Percentiles rank a stretch among this genome's conserved stretches.
These are phyloP conservation scores for Candidula unifasciata DNA, from an alignment of 2,888 invertebrate genomes.

Conservation along the genomic window DNA sequence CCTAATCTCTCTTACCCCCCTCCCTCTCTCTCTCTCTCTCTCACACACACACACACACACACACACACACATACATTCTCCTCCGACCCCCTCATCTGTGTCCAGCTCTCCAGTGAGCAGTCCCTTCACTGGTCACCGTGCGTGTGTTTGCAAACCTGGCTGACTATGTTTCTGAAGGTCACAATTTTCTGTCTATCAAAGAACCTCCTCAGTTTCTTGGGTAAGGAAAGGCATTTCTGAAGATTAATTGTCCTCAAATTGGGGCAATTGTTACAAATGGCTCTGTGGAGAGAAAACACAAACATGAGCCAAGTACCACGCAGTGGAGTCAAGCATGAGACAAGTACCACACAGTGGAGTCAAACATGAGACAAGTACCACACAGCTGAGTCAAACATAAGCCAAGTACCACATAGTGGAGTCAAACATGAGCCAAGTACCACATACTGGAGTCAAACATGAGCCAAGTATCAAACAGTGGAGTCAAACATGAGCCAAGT, in stretches of 20 bases:
- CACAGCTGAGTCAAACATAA: too few relatives aligned
- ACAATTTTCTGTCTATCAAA: slow-evolving; percentile 31
- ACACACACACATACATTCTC: slow-evolving; percentile 10
- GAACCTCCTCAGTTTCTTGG: slow-evolving; percentile 37
- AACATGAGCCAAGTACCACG: background rate
- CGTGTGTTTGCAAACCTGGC: slow-evolving; percentile 21
- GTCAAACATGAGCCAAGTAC: too few relatives aligned
- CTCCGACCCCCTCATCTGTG: background rate
- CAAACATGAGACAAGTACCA: too few relatives aligned
- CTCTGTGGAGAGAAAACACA: background rate
- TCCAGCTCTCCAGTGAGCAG: background rate
- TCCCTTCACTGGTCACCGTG: background rate
- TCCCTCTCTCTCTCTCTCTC: background rate
- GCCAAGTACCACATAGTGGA: too few relatives aligned
- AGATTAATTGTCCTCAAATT: slow-evolving; percentile 37
- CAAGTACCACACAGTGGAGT: too few relatives aligned
- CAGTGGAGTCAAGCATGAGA: too few relatives aligned
- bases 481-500: background rate
- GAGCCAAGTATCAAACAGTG: too few relatives aligned
- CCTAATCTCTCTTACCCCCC: background rate
- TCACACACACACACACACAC: background rate
- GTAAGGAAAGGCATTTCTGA: slow-evolving; percentile 40
- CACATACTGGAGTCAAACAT: background rate
- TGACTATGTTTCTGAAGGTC: slow-evolving; percentile 21
- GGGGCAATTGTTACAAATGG: slow-evolving; percentile 33